Base-by-base conservation (phyloP, 2,113 vertebrate species). In the Maccullochella peelii region DNA sequence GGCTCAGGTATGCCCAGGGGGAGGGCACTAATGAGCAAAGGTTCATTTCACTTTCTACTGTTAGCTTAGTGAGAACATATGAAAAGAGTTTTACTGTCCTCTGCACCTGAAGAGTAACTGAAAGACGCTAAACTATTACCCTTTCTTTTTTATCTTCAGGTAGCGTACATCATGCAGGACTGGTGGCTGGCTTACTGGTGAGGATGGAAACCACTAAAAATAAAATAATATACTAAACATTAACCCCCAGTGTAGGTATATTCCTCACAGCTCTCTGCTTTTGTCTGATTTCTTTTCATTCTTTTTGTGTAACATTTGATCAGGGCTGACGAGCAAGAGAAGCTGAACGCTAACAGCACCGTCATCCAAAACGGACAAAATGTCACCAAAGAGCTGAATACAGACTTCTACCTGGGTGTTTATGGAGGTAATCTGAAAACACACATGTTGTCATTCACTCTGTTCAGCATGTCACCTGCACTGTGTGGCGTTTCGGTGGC, bases 121-220 rank as follows among this genome's bases (percentile, higher is more conserved):
- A 55, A 54, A 44, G 14, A 16, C 50, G 1, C 50, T 33, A 5
- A 77, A 7, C 15, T 5, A 20, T 0, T n/a, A 25, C 8, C 14
- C 8, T 3, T 25, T n/a, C 0, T 50, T 8, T 14, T 36, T 44
- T 9, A 10, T 76, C 11, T 83, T 0, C 79, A 99, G 98, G 91
- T 94, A 12, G 71, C 95, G 4, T 99, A 96, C 76, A 89, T 99
- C 57, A 91, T 99, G 47, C 97, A 98, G 85, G 98, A 99, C 85
- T 99, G 98, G 98, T 99, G 98, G 98, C 95, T 99, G 86, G 97
- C 98, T 16, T 94, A 97, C 80, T 99, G 98, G 98, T 99, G 86
- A 95, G 96, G 94, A 21, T 58, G 6, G 69, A 36, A 38, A 33
- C 2, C 8, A 38, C n/a, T 23, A 8, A 16, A 30, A 49, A 3